A percentile compares a stretch with the other conserved stretches of the same genome.
phyloP scores from a whole-genome alignment of 2,113 vertebrate genomes.

The Anoplopoma fimbria region DNA sequence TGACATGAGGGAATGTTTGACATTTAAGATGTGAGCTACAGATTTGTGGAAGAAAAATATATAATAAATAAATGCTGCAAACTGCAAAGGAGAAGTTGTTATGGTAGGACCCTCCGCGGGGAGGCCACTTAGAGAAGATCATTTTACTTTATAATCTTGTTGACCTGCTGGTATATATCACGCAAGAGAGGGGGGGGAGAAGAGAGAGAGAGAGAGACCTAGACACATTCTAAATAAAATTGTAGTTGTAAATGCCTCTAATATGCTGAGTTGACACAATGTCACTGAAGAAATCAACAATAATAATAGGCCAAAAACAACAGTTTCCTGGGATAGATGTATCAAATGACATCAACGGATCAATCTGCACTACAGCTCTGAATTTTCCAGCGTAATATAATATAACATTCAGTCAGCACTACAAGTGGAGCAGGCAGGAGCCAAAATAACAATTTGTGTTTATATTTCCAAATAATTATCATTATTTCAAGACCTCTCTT shows the following conservation, averaged over 20 bases:
- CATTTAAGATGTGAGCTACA: background rate
- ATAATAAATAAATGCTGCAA: background rate
- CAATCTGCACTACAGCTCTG: conserved; percentile 14
- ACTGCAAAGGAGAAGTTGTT: background rate
- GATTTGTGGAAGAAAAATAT: background rate
- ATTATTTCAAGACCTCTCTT: no score
- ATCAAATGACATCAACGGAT: conserved; percentile 17
- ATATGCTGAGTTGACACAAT: background rate
- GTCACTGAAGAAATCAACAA: conserved; percentile 11
- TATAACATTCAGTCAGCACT: background rate
- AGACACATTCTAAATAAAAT: no score
- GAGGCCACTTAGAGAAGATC: no score
- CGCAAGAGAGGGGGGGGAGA: no score
- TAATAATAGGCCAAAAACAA: background rate
- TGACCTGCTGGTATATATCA: no score
- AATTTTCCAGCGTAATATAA: background rate
- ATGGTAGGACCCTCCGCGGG: background rate
- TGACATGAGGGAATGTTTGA: background rate
- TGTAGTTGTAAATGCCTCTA: no score
- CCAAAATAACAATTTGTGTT: background rate
- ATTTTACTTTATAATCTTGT: no score
- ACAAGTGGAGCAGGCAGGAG: background rate
- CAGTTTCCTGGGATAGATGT: background rate
- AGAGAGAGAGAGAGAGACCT: background rate
- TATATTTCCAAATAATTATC: background rate